Evolutionary conservation across 2,113 vertebrate genomes (phyloP).

Genomic region (Corvus cornix): DNA sequence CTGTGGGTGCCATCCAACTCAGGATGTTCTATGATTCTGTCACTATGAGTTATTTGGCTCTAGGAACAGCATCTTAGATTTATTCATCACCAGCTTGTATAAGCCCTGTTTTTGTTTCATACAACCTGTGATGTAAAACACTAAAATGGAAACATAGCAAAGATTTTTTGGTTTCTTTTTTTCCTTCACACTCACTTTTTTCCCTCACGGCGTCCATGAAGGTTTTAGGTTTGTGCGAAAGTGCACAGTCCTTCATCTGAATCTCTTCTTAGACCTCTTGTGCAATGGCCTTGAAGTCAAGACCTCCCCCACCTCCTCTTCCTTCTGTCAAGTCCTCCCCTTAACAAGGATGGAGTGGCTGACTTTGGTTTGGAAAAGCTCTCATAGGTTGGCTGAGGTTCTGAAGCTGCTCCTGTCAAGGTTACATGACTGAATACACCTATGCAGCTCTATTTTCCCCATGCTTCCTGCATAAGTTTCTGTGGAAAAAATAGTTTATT

Average conservation of each 20-base stretch:
- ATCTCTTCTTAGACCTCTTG: background rate
- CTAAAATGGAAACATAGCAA: background rate
- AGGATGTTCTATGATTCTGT: background rate
- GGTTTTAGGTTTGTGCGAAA: background rate
- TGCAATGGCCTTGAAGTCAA: background rate
- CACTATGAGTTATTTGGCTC: background rate
- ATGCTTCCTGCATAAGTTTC: rapidly evolving
- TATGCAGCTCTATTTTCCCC: background rate
- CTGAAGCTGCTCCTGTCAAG: background rate
- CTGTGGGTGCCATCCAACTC: background rate
- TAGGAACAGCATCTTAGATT: background rate
- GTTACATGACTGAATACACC: background rate
- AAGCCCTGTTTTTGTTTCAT: background rate
- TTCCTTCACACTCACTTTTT: background rate
- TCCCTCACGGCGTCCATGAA: background rate
- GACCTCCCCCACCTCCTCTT: background rate
- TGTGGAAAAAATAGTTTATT: background rate
- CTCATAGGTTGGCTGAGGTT: background rate
- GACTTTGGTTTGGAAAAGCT: background rate
- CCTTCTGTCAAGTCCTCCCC: background rate
- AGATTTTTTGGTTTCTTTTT: background rate
- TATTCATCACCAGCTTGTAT: background rate
- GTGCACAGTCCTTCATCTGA: background rate
- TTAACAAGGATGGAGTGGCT: background rate
- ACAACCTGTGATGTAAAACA: background rate